Evolutionary conservation across 2,113 vertebrate genomes (phyloP), one percentile per base, ranked within the genome.

Genomic region (Mus spicilegus): DNA sequence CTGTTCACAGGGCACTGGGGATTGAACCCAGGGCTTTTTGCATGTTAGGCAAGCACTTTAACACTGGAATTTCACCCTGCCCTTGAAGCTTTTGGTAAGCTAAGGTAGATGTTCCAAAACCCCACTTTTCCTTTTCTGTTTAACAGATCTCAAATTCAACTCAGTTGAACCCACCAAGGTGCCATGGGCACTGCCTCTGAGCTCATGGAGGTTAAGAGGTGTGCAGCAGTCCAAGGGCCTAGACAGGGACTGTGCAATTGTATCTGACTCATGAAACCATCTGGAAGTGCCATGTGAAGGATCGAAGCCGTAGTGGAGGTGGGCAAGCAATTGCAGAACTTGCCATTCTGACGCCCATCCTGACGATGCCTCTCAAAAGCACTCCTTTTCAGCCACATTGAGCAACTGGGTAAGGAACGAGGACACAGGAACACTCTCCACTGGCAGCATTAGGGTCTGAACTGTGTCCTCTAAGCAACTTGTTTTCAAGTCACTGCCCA

Each of bases 61-160:
- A 16, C 51, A 56, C 4, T 12, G 26, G 33, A n/a, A 20, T 30
- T n/a, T 7, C 63, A 54, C 9, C 30, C 51, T 72, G 14, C 51
- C 36, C 72, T 67, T 22, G 17, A 96, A 95, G 61, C 54, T 88
- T 91, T 2, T 46, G 61, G 69, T 56, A 17, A 82, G 49, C 70
- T 89, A 93, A 95, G 61, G 67, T 14, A 76, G 30, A 11, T 42
- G 28, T 14, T 54, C 28, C 87, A 90, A 36, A 73, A 81, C 90
- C 3, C 16, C 80, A 84, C 91, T n/a, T 96, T 93, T 91, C 19
- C 89, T 96, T 97, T 82, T 69, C 80, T 0, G 81, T 91, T 95
- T 63, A 30, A 78, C 17, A 95, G 75, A 94, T 92, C 77, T 1
- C 49, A 94, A 67, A 16, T 80, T 90, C 42, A 88, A 81, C 36